Percentiles rank a stretch among this genome's conserved stretches.
These are phyloP conservation scores for Ips nitidus DNA, from an alignment of 1,140 invertebrate genomes.

Conservation along the genomic window DNA sequence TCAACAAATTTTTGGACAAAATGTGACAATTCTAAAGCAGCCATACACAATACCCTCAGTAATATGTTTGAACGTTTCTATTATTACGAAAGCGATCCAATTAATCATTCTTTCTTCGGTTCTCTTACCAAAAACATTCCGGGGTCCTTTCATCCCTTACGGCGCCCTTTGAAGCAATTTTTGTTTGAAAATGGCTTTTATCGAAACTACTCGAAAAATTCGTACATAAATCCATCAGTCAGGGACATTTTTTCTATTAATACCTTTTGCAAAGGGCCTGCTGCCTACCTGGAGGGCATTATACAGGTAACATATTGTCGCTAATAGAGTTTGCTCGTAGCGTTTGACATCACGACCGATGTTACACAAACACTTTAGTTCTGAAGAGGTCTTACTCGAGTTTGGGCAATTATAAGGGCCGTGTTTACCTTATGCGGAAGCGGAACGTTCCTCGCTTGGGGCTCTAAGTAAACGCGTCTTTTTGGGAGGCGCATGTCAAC, in stretches of 20 bases:
- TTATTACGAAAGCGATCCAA: slow-evolving; percentile 12
- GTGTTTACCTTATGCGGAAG: slow-evolving; percentile 23
- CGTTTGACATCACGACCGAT: slow-evolving; percentile 47
- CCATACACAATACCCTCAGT: too few species aligned
- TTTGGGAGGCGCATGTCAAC: slow-evolving; percentile 26
- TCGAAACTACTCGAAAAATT: slow-evolving; percentile 37
- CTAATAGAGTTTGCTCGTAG: slow-evolving; percentile 49
- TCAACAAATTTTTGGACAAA: too few species aligned
- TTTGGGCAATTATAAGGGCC: slow-evolving; percentile 32
- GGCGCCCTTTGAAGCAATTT: slow-evolving; percentile 43
- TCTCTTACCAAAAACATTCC: slow-evolving; percentile 21
- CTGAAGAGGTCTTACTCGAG: slow-evolving; percentile 32
- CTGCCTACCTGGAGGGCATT: slow-evolving; percentile 40
- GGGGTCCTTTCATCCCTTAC: slow-evolving; percentile 30
- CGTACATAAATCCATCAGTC: slow-evolving; percentile 43
- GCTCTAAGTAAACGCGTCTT: slow-evolving; percentile 11
- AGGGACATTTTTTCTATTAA: slow-evolving; percentile 41
- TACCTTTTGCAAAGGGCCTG: slow-evolving; percentile 43
- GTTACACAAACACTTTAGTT: slow-evolving; percentile 43
- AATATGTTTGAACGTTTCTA: neutral
- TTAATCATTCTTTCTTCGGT: slow-evolving; percentile 36
- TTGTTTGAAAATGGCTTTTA: slow-evolving; percentile 42
- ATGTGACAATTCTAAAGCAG: too few species aligned
- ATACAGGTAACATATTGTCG: slow-evolving; percentile 44
- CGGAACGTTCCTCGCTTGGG: slow-evolving; percentile 13